These are phyloP conservation scores for Hirtodrosophila histrioides DNA, from an alignment of 2,888 invertebrate genomes.

Conservation along the genomic window DNA sequence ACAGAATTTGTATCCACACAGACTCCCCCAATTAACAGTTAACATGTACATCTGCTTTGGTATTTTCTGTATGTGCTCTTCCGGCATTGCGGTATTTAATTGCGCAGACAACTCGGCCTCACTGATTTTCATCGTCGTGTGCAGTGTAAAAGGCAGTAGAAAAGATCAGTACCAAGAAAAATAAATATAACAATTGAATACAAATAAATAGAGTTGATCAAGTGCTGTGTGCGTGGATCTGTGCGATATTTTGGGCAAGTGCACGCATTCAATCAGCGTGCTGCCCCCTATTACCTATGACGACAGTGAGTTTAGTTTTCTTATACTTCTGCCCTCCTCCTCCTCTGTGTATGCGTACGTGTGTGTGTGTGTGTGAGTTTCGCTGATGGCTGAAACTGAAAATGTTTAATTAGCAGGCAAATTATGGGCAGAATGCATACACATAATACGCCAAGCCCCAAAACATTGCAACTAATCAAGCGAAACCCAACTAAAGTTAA, in stretches of 20 bases:
- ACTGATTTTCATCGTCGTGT: conserved; percentile 58
- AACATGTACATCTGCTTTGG: conserved; percentile 9
- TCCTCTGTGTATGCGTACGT: conserved; percentile 52
- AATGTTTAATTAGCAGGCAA: conserved; percentile 74
- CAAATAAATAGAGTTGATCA: conserved; percentile 46
- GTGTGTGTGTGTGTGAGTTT: conserved; percentile 57
- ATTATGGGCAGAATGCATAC: conserved; percentile 49
- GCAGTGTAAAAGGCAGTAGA: conserved; percentile 66
- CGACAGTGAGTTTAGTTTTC: conserved; percentile 75
- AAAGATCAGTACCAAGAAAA: conserved; percentile 59
- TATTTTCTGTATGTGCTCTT: conserved; percentile 43
- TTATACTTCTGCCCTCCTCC: conserved; percentile 37
- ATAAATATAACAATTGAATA: conserved; percentile 51
- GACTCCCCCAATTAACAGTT: conserved; percentile 7
- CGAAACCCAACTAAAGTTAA: conserved; percentile 20
- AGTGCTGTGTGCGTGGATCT: conserved; percentile 63
- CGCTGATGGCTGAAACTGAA: conserved; percentile 65
- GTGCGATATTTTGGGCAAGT: conserved; percentile 47
- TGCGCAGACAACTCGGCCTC: conserved; percentile 22
- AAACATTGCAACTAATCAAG: conserved; percentile 21
- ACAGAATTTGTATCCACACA: not conserved
- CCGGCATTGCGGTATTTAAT: conserved; percentile 40
- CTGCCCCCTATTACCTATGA: conserved; percentile 62
- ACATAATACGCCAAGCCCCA: conserved; percentile 30
- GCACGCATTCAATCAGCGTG: conserved; percentile 60